These are phyloP conservation scores for Sebastiscus albofasciatus DNA, from an alignment of 2,797 vertebrate genomes.

Conservation along the genomic window DNA sequence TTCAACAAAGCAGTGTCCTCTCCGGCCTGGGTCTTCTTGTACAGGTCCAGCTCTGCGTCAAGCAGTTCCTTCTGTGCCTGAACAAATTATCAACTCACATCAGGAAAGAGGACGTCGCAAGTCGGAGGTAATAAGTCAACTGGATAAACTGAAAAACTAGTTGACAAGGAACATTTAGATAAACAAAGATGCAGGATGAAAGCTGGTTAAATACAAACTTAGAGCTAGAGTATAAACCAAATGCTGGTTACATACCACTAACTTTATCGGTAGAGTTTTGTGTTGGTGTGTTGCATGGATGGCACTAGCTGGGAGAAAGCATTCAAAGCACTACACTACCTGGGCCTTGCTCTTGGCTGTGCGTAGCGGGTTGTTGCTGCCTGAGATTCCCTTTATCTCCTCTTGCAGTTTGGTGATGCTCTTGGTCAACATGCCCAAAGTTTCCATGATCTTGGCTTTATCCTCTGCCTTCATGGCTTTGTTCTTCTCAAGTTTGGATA, in stretches of 20 bases:
- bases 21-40: constrained; percentile 96
- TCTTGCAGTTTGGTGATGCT: constrained; percentile 97
- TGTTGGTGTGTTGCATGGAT: not conserved
- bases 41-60: constrained; percentile 95
- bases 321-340: constrained; percentile 75
- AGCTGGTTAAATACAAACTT: not conserved
- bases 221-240: not conserved
- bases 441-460: constrained; percentile 96
- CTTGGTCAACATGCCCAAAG: constrained; percentile 89
- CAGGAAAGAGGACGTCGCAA: not conserved
- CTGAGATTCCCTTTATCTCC: constrained; percentile 92
- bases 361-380: constrained; percentile 79
- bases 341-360: constrained; percentile 92
- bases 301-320: no score
- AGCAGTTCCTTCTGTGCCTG: constrained; percentile 97
- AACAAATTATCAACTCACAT: constrained; percentile 13
- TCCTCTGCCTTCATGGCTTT: constrained; percentile 95
- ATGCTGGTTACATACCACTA: not conserved
- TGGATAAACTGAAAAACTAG: not conserved
- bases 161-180: not conserved
- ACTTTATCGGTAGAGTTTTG: not conserved
- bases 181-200: not conserved
- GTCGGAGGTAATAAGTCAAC: not conserved
- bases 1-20: constrained; percentile 94
- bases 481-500: constrained; percentile 97